Conservation (phyloP, 2,113 vertebrate species). For the Vidua macroura region DNA sequence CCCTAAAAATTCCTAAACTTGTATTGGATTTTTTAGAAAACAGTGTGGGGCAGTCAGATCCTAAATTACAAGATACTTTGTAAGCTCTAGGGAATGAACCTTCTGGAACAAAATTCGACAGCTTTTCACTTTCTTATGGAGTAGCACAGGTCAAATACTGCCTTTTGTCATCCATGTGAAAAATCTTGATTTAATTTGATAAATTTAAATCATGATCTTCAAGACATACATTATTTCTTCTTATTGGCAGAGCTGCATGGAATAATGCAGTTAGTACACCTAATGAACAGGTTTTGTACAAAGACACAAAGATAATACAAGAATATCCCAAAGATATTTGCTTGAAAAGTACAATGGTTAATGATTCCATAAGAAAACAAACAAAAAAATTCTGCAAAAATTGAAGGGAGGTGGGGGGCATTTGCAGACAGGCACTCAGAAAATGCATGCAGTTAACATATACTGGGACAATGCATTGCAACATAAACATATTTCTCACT, state of each 20-base stretch:
- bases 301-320: background rate
- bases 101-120: background rate
- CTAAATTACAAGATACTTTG: rapidly evolving
- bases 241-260: background rate
- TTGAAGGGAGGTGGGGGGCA: rapidly evolving
- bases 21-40: background rate
- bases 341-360: background rate
- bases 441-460: background rate
- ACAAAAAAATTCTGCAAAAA: background rate
- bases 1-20: background rate
- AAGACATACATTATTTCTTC: background rate
- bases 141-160: background rate
- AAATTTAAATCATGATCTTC: background rate
- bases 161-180: background rate
- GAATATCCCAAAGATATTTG: background rate
- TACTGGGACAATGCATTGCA: background rate
- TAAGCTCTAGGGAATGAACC: background rate
- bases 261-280: background rate
- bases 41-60: background rate
- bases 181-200: background rate
- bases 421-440: background rate
- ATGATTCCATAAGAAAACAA: background rate
- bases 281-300: background rate
- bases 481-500: background rate
- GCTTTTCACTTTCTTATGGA: background rate